Percentiles rank a stretch among this genome's conserved stretches.
Conservation (phyloP, 30 jellyfish, hydroid and myxozoan genomes). For the Chironex yamaguchii region DNA sequence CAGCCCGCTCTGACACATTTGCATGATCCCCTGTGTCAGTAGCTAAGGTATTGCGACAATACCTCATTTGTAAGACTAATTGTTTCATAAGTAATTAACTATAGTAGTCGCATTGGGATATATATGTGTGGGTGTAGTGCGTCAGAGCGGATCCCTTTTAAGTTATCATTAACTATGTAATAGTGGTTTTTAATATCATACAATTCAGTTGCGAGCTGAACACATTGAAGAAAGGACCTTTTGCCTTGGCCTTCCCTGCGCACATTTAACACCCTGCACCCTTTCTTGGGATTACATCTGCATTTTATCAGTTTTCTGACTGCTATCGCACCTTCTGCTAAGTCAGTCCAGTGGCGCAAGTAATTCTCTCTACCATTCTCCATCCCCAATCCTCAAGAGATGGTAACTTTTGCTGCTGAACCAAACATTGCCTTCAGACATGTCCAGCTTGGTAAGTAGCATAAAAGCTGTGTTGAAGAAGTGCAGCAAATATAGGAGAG, state of each 20-base stretch:
- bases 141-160: too few species aligned
- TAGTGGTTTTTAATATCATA: neutral
- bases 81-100: too few species aligned
- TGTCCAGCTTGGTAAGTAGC: slow-evolving; percentile 47
- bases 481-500: slow-evolving; percentile 30
- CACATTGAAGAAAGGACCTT: neutral
- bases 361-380: neutral
- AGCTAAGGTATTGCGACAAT: too few species aligned
- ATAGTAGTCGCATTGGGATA: too few species aligned
- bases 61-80: too few species aligned
- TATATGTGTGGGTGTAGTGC: too few species aligned
- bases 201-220: neutral
- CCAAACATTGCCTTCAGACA: slow-evolving; percentile 38
- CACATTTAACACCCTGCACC: neutral
- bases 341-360: slow-evolving; percentile 13
- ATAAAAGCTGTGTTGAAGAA: slow-evolving; percentile 4
- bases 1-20: too few species aligned
- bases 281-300: slow-evolving; percentile 23
- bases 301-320: neutral
- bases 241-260: neutral
- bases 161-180: too few species aligned
- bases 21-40: too few species aligned
- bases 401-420: neutral
- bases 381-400: slow-evolving; percentile 46
- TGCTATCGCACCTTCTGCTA: slow-evolving; percentile 1